phyloP scores from a whole-genome alignment of 1,140 invertebrate species.

The Papilio machaon region DNA sequence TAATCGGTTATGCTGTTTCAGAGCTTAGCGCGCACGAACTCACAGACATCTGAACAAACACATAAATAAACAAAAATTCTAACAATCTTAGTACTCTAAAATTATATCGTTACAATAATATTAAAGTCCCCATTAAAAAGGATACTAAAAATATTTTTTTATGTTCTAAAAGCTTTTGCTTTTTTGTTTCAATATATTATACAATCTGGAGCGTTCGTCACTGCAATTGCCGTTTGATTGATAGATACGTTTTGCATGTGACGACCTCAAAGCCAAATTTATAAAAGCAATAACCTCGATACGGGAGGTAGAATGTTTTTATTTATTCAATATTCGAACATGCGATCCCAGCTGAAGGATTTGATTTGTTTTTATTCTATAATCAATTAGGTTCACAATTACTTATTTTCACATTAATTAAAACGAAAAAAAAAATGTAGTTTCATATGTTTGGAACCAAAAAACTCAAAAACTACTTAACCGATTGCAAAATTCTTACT shows the following conservation, averaged over 20 bases:
- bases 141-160: not conserved
- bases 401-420: too few species aligned
- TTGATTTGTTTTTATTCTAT: not conserved
- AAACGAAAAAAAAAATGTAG: too few species aligned
- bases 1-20: too few species aligned
- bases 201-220: slow-evolving; percentile 18
- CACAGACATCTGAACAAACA: too few species aligned
- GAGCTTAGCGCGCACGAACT: too few species aligned
- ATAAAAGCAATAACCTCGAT: slow-evolving; percentile 23
- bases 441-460: too few species aligned
- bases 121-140: not conserved
- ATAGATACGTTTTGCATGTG: slow-evolving; percentile 26
- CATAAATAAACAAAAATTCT: too few species aligned
- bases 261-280: slow-evolving; percentile 20
- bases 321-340: not conserved
- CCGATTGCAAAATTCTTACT: too few species aligned
- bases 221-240: slow-evolving; percentile 18
- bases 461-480: too few species aligned
- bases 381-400: not conserved
- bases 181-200: not conserved
- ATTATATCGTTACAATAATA: too few species aligned
- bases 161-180: not conserved
- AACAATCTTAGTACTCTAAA: too few species aligned
- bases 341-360: not conserved
- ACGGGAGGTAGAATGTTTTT: slow-evolving; percentile 4